Evolutionary conservation across 2,888 invertebrate species (phyloP), one percentile per base, ranked within the genome.

Genomic region (Phalera bucephala): DNA sequence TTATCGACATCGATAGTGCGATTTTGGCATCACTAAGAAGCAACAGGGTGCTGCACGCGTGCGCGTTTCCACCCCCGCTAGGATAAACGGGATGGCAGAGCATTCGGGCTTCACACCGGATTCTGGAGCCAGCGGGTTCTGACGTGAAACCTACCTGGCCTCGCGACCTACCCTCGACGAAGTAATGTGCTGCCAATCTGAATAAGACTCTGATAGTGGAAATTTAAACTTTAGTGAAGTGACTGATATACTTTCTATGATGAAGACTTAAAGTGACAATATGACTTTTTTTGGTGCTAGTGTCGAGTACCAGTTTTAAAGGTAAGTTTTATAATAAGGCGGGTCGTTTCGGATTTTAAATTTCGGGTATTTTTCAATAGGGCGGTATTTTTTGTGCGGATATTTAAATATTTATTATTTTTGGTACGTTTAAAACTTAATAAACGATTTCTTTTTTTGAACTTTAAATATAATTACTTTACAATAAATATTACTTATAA

Each of bases 11-110:
- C 45, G 45, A 43, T 23, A 41, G n/a, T n/a, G n/a, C n/a, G n/a
- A n/a, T n/a, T n/a, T n/a, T n/a, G n/a, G 36, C 80, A 40, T 56
- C 68, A 49, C 80, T 75, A 72, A 43, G 87, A 87, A 86, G 88
- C 88, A 88, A 88, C 88, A 88, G 88, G 88, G 88, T 88, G 82
- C 79, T 73, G 76, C 78, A 87, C 88, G 88, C 88, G 77, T 88
- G 88, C 88, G 88, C 88, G 86, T 68, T 74, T 59, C 74, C 71
- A 73, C 76, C 85, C 84, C 72, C 31, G 45, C 33, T 45, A 45
- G 62, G 52, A 80, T 86, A 87, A 83, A 86, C 68, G 60, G 72
- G 53, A 63, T 57, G 59, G 70, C 72, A 63, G 76, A 66, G 59
- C 60, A 53, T 66, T 50, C 68, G 48, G 52, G 68, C 61, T 72